These are phyloP conservation scores for Crenichthys baileyi DNA, from an alignment of 2,797 vertebrate species.

Conservation along the genomic window DNA sequence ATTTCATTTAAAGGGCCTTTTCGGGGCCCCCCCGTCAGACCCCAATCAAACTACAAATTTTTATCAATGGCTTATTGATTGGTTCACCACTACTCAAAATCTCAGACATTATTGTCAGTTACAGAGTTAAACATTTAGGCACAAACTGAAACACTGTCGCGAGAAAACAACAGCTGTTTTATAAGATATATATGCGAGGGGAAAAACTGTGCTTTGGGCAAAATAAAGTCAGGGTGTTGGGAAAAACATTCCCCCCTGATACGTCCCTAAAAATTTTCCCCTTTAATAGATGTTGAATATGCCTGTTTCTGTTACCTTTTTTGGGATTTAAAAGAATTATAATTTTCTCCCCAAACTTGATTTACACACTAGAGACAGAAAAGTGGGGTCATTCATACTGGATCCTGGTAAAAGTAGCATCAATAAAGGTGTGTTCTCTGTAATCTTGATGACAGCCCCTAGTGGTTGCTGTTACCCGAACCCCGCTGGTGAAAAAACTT, in stretches of 20 bases:
- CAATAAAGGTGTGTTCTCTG: neutral
- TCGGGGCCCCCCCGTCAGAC: too few relatives aligned
- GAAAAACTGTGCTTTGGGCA: neutral
- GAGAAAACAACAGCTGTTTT: too few relatives aligned
- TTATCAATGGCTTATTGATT: neutral
- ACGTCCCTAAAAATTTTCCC: too few relatives aligned
- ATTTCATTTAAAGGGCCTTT: too few relatives aligned
- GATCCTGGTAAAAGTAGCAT: neutral
- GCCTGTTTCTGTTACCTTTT: neutral
- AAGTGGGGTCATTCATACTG: neutral
- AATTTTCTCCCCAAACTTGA: too few relatives aligned
- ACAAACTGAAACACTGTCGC: neutral
- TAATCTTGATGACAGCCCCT: neutral
- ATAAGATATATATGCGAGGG: neutral
- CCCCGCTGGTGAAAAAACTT: slow-evolving; percentile 11
- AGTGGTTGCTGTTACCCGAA: neutral
- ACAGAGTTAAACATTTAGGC: neutral
- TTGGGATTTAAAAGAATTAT: too few relatives aligned
- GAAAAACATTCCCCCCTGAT: neutral
- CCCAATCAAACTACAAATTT: neutral
- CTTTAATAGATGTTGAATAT: too few relatives aligned
- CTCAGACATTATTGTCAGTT: neutral
- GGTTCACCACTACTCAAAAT: neutral
- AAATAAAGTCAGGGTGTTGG: neutral
- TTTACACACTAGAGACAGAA: neutral